Conservation (phyloP, 1,140 invertebrate genomes). For the Drosophila quadrilineata region DNA sequence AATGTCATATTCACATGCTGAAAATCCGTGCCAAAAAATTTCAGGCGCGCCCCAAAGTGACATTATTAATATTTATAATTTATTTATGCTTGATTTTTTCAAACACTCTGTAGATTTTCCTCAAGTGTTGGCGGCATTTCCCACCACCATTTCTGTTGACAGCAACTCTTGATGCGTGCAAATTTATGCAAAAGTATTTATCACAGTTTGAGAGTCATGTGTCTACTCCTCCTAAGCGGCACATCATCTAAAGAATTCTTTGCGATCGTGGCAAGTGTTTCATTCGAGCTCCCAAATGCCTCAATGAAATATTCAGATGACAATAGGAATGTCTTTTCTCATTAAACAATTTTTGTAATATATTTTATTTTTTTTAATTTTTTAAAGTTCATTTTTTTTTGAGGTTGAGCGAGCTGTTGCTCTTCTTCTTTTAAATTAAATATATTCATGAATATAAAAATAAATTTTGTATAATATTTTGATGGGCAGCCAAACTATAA, state of each 20-base stretch:
- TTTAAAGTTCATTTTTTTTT: background rate
- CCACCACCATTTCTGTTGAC: conserved; percentile 30
- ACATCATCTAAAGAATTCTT: conserved; percentile 28
- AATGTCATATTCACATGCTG: conserved; percentile 56
- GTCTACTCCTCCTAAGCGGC: conserved; percentile 10
- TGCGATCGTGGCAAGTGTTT: conserved; percentile 31
- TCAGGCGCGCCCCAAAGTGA: conserved; percentile 39
- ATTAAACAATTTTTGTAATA: too few species aligned
- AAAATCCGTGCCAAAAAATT: conserved; percentile 46
- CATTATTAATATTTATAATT: conserved; percentile 38
- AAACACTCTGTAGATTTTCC: too few species aligned
- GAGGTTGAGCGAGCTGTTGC: background rate
- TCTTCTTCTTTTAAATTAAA: background rate
- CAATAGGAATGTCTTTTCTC: too few species aligned
- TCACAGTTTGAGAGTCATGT: conserved; percentile 28
- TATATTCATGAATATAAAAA: background rate
- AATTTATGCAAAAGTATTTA: conserved; percentile 45
- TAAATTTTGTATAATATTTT: background rate
- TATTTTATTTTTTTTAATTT: too few species aligned
- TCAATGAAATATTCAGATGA: conserved; percentile 30
- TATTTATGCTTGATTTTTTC: background rate
- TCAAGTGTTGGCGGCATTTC: conserved; percentile 36
- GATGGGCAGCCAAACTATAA: too few species aligned
- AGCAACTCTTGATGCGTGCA: conserved; percentile 50
- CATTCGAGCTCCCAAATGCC: conserved; percentile 17